These are phyloP conservation scores for Platypus cylindrus DNA, from an alignment of 2,888 invertebrate species.

Conservation along the genomic window DNA sequence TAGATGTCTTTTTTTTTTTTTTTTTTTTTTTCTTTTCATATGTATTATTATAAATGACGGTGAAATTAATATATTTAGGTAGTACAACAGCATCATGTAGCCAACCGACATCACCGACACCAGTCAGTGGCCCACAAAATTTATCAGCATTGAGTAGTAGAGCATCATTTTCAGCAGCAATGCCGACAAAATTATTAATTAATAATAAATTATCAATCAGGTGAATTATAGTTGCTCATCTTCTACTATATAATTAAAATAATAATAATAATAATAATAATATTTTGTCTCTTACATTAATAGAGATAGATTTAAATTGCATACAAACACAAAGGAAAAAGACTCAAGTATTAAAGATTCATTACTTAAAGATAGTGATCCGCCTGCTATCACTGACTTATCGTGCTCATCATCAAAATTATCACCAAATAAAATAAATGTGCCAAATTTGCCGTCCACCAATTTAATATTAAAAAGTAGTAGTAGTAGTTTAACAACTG, in stretches of 20 bases:
- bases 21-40: too few relatives aligned
- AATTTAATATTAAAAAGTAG: slow-evolving; percentile 8
- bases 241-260: too few relatives aligned
- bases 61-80: slow-evolving; percentile 15
- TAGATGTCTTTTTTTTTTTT: neutral
- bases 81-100: slow-evolving; percentile 16
- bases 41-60: too few relatives aligned
- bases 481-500: neutral
- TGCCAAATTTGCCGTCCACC: slow-evolving; percentile 24
- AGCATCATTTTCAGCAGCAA: slow-evolving; percentile 21
- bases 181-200: slow-evolving; percentile 20
- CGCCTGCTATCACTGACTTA: slow-evolving; percentile 18
- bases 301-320: slow-evolving; percentile 28
- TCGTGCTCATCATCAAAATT: slow-evolving; percentile 3
- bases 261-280: too few relatives aligned
- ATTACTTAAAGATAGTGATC: slow-evolving; percentile 22
- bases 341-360: slow-evolving; percentile 21
- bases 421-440: slow-evolving; percentile 12
- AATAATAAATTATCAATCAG: slow-evolving; percentile 30
- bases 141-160: slow-evolving; percentile 11
- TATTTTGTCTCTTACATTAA: too few relatives aligned
- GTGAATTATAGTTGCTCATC: slow-evolving; percentile 22
- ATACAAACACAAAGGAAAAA: slow-evolving; percentile 25
- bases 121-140: slow-evolving; percentile 6
- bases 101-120: slow-evolving; percentile 27